Conservation (phyloP, 2,888 invertebrate species). For the Hypomecis punctinalis region DNA sequence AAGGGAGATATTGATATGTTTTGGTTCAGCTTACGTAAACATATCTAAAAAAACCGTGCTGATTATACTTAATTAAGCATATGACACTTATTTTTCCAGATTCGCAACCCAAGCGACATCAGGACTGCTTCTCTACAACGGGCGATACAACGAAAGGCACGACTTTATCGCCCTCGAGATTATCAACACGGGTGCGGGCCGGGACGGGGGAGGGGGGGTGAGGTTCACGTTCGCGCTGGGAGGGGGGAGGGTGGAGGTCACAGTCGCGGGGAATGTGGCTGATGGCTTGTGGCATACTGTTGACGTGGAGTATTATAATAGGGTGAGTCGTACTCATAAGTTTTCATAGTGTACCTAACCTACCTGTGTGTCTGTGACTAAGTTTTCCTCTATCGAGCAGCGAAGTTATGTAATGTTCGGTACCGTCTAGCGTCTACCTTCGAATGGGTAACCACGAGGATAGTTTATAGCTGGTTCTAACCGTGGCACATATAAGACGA, state of each 20-base stretch:
- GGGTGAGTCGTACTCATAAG: slow-evolving; percentile 76
- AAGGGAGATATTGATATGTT: too few relatives aligned
- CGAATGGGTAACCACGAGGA: too few relatives aligned
- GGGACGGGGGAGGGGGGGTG: slow-evolving; percentile 81
- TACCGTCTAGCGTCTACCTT: too few relatives aligned
- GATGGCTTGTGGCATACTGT: slow-evolving; percentile 97
- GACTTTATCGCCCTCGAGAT: slow-evolving; percentile 97
- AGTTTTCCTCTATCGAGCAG: too few relatives aligned
- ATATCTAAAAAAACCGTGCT: too few relatives aligned
- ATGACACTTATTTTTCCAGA: slow-evolving; percentile 72
- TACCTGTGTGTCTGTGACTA: too few relatives aligned
- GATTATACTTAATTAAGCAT: too few relatives aligned
- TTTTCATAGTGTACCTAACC: too few relatives aligned
- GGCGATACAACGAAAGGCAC: slow-evolving; percentile 97
- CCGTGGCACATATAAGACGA: too few relatives aligned
- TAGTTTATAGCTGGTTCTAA: too few relatives aligned
- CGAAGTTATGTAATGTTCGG: too few relatives aligned
- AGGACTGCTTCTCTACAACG: slow-evolving; percentile 96
- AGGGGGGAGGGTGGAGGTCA: slow-evolving; percentile 88
- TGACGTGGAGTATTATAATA: slow-evolving; percentile 92
- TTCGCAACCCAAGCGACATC: slow-evolving; percentile 95
- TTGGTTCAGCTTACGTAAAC: too few relatives aligned
- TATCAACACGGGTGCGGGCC: slow-evolving; percentile 84
- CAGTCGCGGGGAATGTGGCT: slow-evolving; percentile 89
- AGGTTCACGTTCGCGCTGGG: slow-evolving; percentile 96